phyloP scores from a whole-genome alignment of 92 coral and sea anemone species.

The Epizoanthus ramosus region DNA sequence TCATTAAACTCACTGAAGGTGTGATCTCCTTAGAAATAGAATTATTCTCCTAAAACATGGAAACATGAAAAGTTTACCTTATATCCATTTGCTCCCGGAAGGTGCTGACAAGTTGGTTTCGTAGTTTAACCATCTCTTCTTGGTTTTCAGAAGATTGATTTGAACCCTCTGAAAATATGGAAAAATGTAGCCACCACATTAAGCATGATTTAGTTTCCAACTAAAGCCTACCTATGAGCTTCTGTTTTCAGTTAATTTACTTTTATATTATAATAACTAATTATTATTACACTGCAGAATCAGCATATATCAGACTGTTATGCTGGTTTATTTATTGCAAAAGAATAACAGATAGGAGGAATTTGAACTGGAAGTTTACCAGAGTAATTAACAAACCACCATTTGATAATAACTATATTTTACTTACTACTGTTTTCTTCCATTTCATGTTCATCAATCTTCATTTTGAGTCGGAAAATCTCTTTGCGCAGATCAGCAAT shows the following conservation, averaged over 20 bases:
- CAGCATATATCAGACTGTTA: no score
- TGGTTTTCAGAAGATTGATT: conserved; percentile 64
- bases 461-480: conserved; percentile 84
- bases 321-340: no score
- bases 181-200: not conserved
- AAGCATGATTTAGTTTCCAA: no score
- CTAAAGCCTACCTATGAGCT: no score
- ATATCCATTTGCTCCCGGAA: conserved; percentile 92
- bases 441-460: conserved; percentile 80
- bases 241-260: no score
- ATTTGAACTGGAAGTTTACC: not conserved
- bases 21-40: no score
- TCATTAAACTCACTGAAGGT: no score
- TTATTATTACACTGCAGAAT: no score
- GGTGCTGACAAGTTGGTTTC: conserved; percentile 84
- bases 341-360: no score
- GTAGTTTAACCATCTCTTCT: conserved; percentile 75
- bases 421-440: conserved; percentile 39
- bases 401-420: conserved; percentile 31
- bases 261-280: no score
- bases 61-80: conserved; percentile 41
- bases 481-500: conserved; percentile 85
- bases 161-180: conserved; percentile 36
- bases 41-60: no score
- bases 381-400: no score